Evolutionary conservation across 2,113 vertebrate genomes (phyloP), one percentile per base, ranked within the genome.

Genomic region (Panurus biarmicus): DNA sequence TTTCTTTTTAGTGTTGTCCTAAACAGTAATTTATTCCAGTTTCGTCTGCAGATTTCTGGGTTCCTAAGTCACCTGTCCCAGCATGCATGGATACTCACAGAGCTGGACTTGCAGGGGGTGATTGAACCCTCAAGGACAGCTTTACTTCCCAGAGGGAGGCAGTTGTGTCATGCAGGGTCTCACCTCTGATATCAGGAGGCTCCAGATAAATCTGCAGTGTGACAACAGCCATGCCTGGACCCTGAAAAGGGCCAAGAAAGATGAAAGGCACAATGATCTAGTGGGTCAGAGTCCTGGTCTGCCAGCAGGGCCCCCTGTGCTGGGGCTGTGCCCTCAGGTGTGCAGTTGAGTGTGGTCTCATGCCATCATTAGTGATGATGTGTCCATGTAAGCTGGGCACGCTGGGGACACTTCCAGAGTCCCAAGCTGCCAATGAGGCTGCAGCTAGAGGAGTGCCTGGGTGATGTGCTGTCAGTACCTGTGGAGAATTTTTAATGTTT

Each of bases 1-100:
- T 87, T 86, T 94, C 56, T 80, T 95, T 94, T 92, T 77, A 36
- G 64, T 66, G 29, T 38, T 95, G 56, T 79, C 67, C 88, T 45
- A 47, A 84, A 33, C 29, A 24, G 76, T 48, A 74, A 67, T 66
- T 22, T 58, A 48, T 80, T 89, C 90, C n/a, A 58, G 60, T 62
- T 74, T 73, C 40, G 80, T 79, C 36, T 76, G 45, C 16, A 53
- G 45, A 47, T 72, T 90, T 90, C 72, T 82, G 29, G 53, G 38
- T 61, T 16, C 45, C 62, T 67, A 17, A 44, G 51, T 77, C 38
- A 17, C 3, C 16, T 82, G 61, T 76, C 48, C n/a, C 45, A 69
- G 74, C 2, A 4, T 6, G 11, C 35, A 9, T 22, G 17, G 57
- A 2, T 50, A 11, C 20, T 94, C 2, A 2, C 2, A 1, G 18